Base-by-base conservation (phyloP, 2,797 vertebrate genomes). In the Lepus townsendii region DNA sequence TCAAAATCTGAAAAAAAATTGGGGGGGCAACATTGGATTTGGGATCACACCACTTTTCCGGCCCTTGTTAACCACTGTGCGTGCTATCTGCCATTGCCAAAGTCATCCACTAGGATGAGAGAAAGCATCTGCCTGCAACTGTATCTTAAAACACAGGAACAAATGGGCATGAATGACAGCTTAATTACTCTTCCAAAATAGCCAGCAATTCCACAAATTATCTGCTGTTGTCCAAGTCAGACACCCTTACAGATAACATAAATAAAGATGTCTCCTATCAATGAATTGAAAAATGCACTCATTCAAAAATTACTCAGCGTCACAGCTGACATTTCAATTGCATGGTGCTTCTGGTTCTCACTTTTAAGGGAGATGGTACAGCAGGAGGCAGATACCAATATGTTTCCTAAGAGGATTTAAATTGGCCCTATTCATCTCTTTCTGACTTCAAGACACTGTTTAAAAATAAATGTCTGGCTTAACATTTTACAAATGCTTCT, bases 381-480 rank as follows among this genome's bases (percentile, higher is more conserved):
- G 17, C 78, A 80, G 89, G 60, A 87, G 60, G 8, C 68, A 97
- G 69, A 90, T 62, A 90, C 11, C 71, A 83, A 84, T 38, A 30
- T 71, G 32, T 62, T 75, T 63, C 86, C 83, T 90, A 89, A 65
- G 62, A 90, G 78, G 30, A 88, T 85, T 95, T 95, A 82, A 94
- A 90, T 85, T 85, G 87, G 11, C 50, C 90, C 83, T 91, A 91
- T 94, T 95, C 75, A 78, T 97, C 94, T 92, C 68, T 85, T 71
- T 92, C 89, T 88, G 80, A 93, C 63, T 90, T 96, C n/a, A 95
- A 93, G 68, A 91, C 42, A 88, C 68, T 57, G 24, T 83, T 96
- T 95, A 95, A 94, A 97, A 97, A 95, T 93, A 94, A 88, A 96
- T 83, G 47, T 77, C 75, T 80, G 27, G 38, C 38, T 94, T 84